Conservation (phyloP, 2,888 invertebrate species). For the Orthosia gracilis region DNA sequence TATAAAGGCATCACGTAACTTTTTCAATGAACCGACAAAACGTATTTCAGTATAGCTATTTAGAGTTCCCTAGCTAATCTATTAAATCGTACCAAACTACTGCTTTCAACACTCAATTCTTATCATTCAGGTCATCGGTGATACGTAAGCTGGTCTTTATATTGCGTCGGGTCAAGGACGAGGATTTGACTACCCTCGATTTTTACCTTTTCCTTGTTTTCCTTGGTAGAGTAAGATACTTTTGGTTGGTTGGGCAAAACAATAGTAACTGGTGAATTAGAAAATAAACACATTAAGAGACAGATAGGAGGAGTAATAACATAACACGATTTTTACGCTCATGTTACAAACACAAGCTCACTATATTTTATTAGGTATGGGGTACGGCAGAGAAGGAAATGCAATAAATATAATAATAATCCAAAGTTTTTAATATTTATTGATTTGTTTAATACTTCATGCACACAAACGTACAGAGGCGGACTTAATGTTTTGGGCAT, state of each 20-base stretch:
- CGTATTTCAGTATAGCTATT: slow-evolving; percentile 30
- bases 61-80: slow-evolving; percentile 53
- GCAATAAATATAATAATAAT: no score
- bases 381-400: no score
- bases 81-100: slow-evolving; percentile 54
- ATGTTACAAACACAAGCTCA: no score
- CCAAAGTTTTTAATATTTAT: no score
- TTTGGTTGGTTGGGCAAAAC: background rate
- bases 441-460: no score
- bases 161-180: slow-evolving; percentile 48
- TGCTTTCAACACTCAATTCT: slow-evolving; percentile 62
- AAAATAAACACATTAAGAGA: no score
- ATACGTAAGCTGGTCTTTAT: slow-evolving; percentile 56
- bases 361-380: no score
- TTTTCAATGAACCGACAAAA: slow-evolving; percentile 55
- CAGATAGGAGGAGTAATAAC: no score
- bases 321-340: no score
- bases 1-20: slow-evolving; percentile 35
- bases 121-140: slow-evolving; percentile 67
- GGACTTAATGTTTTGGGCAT: no score
- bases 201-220: slow-evolving; percentile 20
- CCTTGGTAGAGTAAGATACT: background rate
- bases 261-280: background rate
- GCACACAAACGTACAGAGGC: no score
- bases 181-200: slow-evolving; percentile 15